A percentile compares a stretch with the other conserved stretches of the same genome.
phyloP scores from a whole-genome alignment of 2,888 invertebrate species.

The Apamea epomidion region DNA sequence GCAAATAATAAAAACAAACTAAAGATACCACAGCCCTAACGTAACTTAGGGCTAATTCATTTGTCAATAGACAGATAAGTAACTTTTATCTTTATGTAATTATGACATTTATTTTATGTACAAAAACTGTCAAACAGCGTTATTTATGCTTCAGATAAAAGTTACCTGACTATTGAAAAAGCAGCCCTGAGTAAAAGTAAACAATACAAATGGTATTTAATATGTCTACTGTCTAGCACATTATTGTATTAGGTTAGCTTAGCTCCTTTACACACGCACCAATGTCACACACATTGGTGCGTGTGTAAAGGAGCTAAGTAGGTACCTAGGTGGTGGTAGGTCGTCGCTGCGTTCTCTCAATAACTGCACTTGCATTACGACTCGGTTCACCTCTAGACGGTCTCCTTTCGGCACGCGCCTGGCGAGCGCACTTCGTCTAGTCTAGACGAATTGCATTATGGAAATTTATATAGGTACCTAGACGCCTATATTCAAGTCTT shows the following conservation, averaged over 20 bases:
- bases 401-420: conserved; percentile 75
- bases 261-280: no score
- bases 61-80: background rate
- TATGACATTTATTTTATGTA: background rate
- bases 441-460: conserved; percentile 90
- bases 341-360: conserved; percentile 56
- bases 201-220: conserved; percentile 7
- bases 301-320: conserved; percentile 28
- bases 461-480: conserved; percentile 83
- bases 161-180: background rate
- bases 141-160: background rate
- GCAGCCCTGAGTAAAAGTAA: conserved; percentile 13
- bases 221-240: background rate
- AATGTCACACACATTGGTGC: conserved; percentile 45
- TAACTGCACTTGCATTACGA: conserved; percentile 74
- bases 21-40: conserved; percentile 3
- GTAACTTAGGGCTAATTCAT: background rate
- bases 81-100: no score
- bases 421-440: conserved; percentile 82
- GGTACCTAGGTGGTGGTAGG: conserved; percentile 19
- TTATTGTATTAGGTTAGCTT: conserved; percentile 10
- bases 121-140: background rate
- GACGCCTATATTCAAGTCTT: conserved; percentile 78
- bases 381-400: conserved; percentile 85
- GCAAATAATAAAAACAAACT: background rate